phyloP scores from a whole-genome alignment of 2,888 invertebrate genomes.

The Amiota mariae region DNA sequence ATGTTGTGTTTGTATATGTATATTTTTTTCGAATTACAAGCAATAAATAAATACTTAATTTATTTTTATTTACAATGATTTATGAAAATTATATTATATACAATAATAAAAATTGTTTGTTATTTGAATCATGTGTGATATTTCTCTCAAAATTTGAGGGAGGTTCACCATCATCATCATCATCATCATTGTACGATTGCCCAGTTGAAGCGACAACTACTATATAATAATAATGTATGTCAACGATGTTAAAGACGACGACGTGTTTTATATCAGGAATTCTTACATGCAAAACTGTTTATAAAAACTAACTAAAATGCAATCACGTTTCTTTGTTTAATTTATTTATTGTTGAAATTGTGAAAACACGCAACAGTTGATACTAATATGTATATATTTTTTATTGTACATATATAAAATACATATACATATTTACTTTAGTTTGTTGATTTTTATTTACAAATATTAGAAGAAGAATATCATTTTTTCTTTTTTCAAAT shows the following conservation, averaged over 20 bases:
- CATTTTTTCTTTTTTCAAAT: too few species aligned
- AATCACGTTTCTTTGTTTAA: conserved; percentile 15
- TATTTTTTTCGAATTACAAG: neutral
- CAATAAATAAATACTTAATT: conserved; percentile 6
- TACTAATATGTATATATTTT: too few species aligned
- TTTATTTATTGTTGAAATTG: conserved; percentile 24
- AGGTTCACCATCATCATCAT: too few species aligned
- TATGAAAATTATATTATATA: neutral
- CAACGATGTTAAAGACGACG: neutral
- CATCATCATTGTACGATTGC: too few species aligned
- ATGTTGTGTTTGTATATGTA: neutral
- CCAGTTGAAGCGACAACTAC: too few species aligned
- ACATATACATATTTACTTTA: too few species aligned
- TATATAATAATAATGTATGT: too few species aligned
- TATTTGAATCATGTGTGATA: too few species aligned
- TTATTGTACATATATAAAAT: too few species aligned
- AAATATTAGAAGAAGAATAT: too few species aligned
- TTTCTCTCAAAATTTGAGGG: too few species aligned
- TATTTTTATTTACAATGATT: conserved; percentile 23
- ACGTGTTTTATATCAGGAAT: conserved; percentile 24
- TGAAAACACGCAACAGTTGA: neutral
- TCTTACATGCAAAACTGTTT: conserved; percentile 3
- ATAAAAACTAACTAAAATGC: conserved; percentile 7
- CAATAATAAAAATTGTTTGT: neutral
- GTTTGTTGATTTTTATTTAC: too few species aligned